These are phyloP conservation scores for Peromyscus californicus DNA, from an alignment of 2,113 vertebrate species.

Conservation along the genomic window DNA sequence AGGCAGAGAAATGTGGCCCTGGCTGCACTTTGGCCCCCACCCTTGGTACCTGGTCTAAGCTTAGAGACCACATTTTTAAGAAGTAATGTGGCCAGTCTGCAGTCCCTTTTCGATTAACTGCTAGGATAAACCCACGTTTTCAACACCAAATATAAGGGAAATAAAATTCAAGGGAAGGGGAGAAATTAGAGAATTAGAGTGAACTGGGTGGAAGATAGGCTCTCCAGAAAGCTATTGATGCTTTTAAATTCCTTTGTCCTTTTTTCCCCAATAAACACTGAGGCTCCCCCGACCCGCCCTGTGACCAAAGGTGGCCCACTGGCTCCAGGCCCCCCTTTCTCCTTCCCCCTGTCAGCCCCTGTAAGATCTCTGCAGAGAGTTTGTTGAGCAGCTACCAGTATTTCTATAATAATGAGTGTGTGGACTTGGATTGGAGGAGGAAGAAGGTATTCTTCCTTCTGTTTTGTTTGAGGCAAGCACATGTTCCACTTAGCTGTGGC, in stretches of 20 bases:
- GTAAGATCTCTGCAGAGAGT: too few species aligned
- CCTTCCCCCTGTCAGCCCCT: not conserved
- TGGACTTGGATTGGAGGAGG: not conserved
- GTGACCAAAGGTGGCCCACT: not conserved
- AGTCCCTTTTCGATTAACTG: not conserved
- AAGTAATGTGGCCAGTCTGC: not conserved
- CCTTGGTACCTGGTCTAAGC: not conserved
- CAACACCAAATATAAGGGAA: not conserved
- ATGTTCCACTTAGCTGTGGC: not conserved
- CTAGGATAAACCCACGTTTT: not conserved
- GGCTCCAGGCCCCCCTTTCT: not conserved
- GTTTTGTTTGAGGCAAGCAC: too few species aligned
- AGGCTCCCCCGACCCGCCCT: too few species aligned
- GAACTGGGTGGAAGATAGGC: not conserved
- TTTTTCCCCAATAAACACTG: not conserved
- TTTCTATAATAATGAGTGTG: not conserved
- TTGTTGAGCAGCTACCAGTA: fast-evolving
- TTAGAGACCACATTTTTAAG: not conserved
- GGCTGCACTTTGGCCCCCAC: not conserved
- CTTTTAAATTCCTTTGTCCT: not conserved
- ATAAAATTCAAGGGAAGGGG: conserved; percentile 1
- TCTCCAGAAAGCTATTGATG: not conserved
- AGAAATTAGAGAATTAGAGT: not conserved
- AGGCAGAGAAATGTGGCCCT: not conserved
- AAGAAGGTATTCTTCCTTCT: not conserved